A percentile compares a stretch with the other conserved stretches of the same genome.
Evolutionary conservation across 1,140 invertebrate genomes (phyloP).

Genomic region (Cydia amplana): DNA sequence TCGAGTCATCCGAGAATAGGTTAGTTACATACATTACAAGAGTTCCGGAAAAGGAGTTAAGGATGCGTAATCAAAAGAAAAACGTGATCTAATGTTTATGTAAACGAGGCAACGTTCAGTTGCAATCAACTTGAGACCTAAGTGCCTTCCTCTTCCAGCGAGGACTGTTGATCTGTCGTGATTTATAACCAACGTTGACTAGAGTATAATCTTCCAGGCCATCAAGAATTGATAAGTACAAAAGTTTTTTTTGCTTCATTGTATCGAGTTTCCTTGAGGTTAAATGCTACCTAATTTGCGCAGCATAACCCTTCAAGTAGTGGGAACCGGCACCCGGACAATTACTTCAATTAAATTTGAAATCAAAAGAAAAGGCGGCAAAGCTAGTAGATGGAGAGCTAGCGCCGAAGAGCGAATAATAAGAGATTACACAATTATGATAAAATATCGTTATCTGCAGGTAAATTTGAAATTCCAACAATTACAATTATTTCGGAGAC

Average conservation of each 20-base stretch:
- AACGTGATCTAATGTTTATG: constrained; percentile 44
- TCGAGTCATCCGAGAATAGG: constrained; percentile 10
- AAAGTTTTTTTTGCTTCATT: background rate
- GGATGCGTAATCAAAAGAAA: constrained; percentile 36
- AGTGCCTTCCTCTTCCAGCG: constrained; percentile 38
- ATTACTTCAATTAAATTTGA: too few relatives aligned
- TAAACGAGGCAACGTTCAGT: constrained; percentile 45
- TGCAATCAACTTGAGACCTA: constrained; percentile 41
- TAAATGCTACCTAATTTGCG: background rate
- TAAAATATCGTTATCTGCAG: too few relatives aligned
- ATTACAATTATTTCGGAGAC: too few relatives aligned
- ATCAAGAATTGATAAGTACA: background rate
- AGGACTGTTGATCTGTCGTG: constrained; percentile 38
- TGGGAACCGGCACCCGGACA: too few relatives aligned
- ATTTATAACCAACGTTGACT: constrained; percentile 31
- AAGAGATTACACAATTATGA: too few relatives aligned
- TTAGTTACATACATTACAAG: background rate
- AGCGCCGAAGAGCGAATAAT: too few relatives aligned
- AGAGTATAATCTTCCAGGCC: constrained; percentile 8
- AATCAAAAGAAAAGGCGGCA: too few relatives aligned
- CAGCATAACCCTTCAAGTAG: too few relatives aligned
- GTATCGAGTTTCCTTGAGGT: constrained; percentile 5
- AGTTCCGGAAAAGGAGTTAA: constrained; percentile 11
- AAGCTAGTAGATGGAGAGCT: too few relatives aligned
- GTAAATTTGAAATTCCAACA: too few relatives aligned